Conservation (phyloP, 2,888 invertebrate genomes). For the Drosophila mettleri region DNA sequence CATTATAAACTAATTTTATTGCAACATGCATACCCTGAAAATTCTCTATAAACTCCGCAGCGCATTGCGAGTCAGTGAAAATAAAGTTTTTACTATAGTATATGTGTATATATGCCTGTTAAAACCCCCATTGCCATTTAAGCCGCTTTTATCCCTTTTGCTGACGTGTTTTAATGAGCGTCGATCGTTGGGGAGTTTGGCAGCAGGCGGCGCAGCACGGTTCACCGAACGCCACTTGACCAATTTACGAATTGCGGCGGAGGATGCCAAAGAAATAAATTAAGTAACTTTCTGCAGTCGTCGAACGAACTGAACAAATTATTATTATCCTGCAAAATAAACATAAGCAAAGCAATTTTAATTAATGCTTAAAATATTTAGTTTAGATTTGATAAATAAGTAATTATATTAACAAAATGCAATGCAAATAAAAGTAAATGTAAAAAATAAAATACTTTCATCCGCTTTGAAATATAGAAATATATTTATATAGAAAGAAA, state of each 20-base stretch:
- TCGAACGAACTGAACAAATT: conserved; percentile 27
- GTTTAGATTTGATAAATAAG: conserved; percentile 2
- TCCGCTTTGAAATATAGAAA: not conserved
- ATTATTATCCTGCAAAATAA: conserved; percentile 36
- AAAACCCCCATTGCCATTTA: conserved; percentile 40
- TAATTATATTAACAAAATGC: not conserved
- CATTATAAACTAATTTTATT: no score
- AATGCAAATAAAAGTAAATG: not conserved
- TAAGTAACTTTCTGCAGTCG: conserved; percentile 25
- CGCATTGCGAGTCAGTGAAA: conserved; percentile 24
- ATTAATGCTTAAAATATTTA: conserved; percentile 39
- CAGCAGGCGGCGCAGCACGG: conserved; percentile 24
- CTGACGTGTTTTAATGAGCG: conserved; percentile 71
- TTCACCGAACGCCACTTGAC: conserved; percentile 58
- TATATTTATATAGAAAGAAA: no score
- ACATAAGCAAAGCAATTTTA: conserved; percentile 29
- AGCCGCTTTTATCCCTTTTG: conserved; percentile 45
- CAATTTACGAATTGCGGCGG: conserved; percentile 57
- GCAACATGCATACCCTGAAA: conserved; percentile 10
- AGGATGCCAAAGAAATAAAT: conserved; percentile 36
- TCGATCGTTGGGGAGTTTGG: conserved; percentile 12
- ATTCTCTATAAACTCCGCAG: conserved; percentile 2
- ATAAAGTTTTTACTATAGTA: conserved; percentile 16
- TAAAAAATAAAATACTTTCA: not conserved
- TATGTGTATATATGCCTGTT: conserved; percentile 11